Base-by-base conservation (phyloP, 1,140 invertebrate species). In the Heliconius melpomene region DNA sequence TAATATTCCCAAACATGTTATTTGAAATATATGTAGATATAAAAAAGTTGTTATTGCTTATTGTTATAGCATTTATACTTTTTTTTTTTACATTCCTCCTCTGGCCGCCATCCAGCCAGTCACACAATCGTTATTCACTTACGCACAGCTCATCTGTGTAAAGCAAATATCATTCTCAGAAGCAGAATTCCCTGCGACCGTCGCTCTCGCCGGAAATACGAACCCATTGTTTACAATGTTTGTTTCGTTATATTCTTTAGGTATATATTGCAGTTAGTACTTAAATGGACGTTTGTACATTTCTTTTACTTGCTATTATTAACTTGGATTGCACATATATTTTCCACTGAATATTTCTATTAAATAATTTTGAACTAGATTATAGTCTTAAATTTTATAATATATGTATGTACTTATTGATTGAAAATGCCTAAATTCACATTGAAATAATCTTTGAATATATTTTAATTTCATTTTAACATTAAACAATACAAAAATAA, bases 71-170 rank as follows among this genome's bases (percentile, higher is more conserved):
- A 36, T 36, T 36, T 36, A 36, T 36, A 36, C 18, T 57, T 9
- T n/a, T 60, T 8, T 60, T 23, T 57, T 23, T 23, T 57, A 57
- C n/a, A 57, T 72, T 80, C 77, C 36, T 57, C 54, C 81, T 85
- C 86, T 90, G 90, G 88, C 87, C 74, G 29, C 66, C 76, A 80
- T 86, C 88, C 88, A 90, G 82, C 88, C 88, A 90, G 82, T 84
- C 81, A 82, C 81, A 85, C 82, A 87, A 86, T 84, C 82, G 82
- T 83, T 86, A 84, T 86, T 87, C 86, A 89, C 88, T 91, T 86
- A 87, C 83, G 82, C 85, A 75, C 79, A 79, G 50, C 74, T 80
- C 75, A 82, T 74, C 81, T 85, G 82, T 83, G 80, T 84, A 70
- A 80, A 87, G 83, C 80, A 71, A 86, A 85, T 66, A 66, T 66